Evolutionary conservation across 1,140 invertebrate species (phyloP).

Genomic region (Amphibalanus amphitrite): DNA sequence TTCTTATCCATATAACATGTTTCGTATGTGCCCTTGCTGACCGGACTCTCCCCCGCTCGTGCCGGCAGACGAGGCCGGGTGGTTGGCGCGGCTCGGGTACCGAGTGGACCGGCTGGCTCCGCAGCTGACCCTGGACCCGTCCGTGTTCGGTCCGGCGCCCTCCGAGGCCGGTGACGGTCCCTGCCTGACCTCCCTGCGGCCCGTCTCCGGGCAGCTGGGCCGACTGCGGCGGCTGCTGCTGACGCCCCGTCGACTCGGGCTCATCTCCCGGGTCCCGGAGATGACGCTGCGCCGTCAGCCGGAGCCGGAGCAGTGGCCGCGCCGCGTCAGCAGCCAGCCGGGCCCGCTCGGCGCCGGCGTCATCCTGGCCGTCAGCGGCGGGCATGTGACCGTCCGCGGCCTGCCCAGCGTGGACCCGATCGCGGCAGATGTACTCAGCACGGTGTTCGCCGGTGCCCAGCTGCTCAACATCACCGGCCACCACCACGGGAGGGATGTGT

Average conservation of each 20-base stretch:
- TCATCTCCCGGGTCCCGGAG: not conserved
- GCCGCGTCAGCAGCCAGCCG: constrained; percentile 27
- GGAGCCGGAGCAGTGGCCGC: constrained; percentile 36
- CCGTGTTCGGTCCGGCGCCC: constrained; percentile 27
- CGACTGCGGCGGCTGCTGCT: constrained; percentile 20
- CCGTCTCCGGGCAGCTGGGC: constrained; percentile 16
- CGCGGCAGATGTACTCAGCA: constrained; percentile 78
- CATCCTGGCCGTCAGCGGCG: constrained; percentile 56
- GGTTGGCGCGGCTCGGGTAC: constrained; percentile 66
- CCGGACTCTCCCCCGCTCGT: no score
- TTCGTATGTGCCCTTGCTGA: constrained; percentile 13
- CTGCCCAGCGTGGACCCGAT: constrained; percentile 72
- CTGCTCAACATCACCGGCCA: constrained; percentile 74
- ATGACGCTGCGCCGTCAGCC: constrained; percentile 18
- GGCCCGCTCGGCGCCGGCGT: constrained; percentile 82
- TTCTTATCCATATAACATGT: constrained; percentile 4
- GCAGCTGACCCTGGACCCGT: constrained; percentile 34
- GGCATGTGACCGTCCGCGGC: constrained; percentile 63
- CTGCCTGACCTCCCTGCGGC: constrained; percentile 23
- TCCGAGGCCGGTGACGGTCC: constrained; percentile 35
- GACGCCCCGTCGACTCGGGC: not conserved
- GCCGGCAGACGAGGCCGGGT: constrained; percentile 56
- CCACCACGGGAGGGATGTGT: constrained; percentile 73
- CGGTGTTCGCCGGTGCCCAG: constrained; percentile 79
- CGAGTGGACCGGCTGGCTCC: constrained; percentile 72